Base-by-base conservation (phyloP, 2,797 vertebrate species). In the Brachymystax lenok region DNA sequence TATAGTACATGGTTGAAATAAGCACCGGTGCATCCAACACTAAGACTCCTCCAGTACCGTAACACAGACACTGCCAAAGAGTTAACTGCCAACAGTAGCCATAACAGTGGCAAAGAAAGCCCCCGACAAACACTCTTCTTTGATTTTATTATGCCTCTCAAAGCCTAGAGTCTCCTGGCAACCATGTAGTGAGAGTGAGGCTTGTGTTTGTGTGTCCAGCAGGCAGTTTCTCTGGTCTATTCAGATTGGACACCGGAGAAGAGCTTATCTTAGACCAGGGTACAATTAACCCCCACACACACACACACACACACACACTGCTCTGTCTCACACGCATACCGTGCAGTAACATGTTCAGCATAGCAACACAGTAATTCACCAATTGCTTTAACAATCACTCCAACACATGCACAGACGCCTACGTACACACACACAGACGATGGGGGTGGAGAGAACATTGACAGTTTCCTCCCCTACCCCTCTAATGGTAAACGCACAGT, bases 131-230 rank as follows among this genome's bases (percentile, higher is more conserved):
- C 35, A 46, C 40, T 40, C 40, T 30, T 33, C 83, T 88, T 87
- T 88, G 74, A 83, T 91, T 92, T 92, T 89, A 90, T 90, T 90
- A 90, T 85, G 78, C 83, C 87, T 87, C 86, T 90, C 80, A 89
- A 93, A 92, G 88, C 87, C 85, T 86, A 73, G 0, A 89, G 93
- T 94, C 90, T 92, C 93, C 91, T 87, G 88, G 93, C 93, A 95
- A 94, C 93, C 85, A 81, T 79, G 79, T 30, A 71, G 79, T 82
- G 83, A 91, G 89, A 46, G 40, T 1, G 40, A 46, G 84, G 82
- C 40, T 86, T 85, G 83, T 83, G 88, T 91, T 89, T 93, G 87
- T 83, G 75, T 24, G 86, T 82, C 28, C 64, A 67, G 81, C 83
- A 79, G 71, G 76, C 77, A 59, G 74, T 81, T 74, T 4, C 21